Percentiles rank a stretch among this genome's conserved stretches.
These are phyloP conservation scores for Meriones psammophilus DNA, from an alignment of 2,797 vertebrate genomes.

Conservation along the genomic window DNA sequence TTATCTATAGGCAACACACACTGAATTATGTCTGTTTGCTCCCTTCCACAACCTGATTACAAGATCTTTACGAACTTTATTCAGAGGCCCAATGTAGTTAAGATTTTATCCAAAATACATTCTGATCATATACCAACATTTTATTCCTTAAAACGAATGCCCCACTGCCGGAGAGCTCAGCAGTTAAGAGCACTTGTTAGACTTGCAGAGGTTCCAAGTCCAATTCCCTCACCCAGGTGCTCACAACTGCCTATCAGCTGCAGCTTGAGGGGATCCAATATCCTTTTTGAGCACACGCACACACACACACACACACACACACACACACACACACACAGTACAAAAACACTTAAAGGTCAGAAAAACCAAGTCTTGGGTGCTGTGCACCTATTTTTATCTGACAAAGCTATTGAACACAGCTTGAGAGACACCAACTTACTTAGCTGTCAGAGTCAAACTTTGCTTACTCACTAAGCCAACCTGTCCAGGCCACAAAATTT, in stretches of 20 bases:
- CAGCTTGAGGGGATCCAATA: not conserved
- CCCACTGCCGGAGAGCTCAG: not conserved
- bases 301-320: not conserved
- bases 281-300: not conserved
- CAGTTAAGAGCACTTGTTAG: not conserved
- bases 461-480: not conserved
- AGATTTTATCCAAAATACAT: constrained; percentile 26
- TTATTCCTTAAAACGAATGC: not conserved
- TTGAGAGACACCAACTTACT: not conserved
- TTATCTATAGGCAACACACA: not conserved
- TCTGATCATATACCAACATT: not conserved
- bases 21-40: not conserved
- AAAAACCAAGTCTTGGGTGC: not conserved
- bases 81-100: not conserved
- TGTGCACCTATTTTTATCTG: not conserved
- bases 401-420: not conserved
- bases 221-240: not conserved
- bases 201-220: not conserved
- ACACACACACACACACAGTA: not conserved
- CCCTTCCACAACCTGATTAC: not conserved
- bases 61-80: constrained; percentile 26
- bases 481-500: not conserved
- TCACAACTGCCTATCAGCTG: not conserved
- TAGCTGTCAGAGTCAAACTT: not conserved
- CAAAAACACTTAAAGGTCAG: constrained; percentile 54